Evolutionary conservation across 2,113 vertebrate genomes (phyloP).

Genomic region (Fulmarus glacialis): DNA sequence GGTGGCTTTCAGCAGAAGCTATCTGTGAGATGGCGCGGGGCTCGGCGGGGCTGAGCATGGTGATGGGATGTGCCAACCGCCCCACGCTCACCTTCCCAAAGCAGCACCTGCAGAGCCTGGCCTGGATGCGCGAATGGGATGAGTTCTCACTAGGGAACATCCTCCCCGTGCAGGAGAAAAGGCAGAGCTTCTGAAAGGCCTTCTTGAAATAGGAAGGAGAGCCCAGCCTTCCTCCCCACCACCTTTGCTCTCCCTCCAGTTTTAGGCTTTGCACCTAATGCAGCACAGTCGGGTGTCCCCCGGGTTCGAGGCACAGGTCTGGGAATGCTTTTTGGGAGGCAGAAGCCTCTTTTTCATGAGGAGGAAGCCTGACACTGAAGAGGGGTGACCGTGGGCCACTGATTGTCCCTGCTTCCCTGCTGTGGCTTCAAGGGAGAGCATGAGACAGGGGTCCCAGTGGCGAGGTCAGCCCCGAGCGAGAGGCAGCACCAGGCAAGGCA

Average conservation of each 20-base stretch:
- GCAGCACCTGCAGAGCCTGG: fast-evolving
- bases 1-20: not conserved
- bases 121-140: fast-evolving
- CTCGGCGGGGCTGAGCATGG: not conserved
- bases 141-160: not conserved
- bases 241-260: not conserved
- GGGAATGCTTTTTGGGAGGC: not conserved
- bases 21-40: fast-evolving
- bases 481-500: not conserved
- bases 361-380: not conserved
- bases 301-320: not conserved
- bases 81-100: fast-evolving
- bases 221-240: not conserved
- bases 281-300: not conserved
- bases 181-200: not conserved
- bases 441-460: fast-evolving
- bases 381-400: not conserved
- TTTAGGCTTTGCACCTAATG: not conserved
- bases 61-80: fast-evolving
- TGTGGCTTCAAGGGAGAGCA: not conserved
- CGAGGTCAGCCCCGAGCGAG: fast-evolving
- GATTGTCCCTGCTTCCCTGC: not conserved
- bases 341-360: not conserved
- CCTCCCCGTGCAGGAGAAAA: fast-evolving
- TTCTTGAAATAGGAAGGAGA: not conserved